Evolutionary conservation across 1,140 invertebrate species (phyloP), one percentile per base, ranked within the genome.

Genomic region (Brachionus rubens): DNA sequence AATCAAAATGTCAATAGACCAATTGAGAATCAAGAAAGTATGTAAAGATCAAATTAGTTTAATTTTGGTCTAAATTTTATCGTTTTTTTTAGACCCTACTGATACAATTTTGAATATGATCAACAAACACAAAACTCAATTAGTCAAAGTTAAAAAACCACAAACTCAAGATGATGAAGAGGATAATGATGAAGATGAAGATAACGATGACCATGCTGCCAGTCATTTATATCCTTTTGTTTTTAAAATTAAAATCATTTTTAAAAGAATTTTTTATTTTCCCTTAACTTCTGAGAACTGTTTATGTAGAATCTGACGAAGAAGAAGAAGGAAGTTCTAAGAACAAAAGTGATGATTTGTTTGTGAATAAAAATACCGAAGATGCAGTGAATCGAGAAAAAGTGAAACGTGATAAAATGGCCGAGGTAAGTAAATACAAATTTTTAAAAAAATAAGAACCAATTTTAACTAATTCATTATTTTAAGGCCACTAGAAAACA

Each of bases 281-380:
- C 6, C 40, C 36, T 65, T 65, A 43, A 43, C 40, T 43, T 24
- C 21, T 5, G 9, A 16, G 10, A 9, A 65, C 59, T 65, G 59
- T 43, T 65, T 65, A 65, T 65, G 59, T 24, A 26, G 59, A 65
- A 65, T 65, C 59, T 65, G 59, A 65, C 43, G 59, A 65, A 41
- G 40, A 65, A 4, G 21, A 41, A 41, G 36, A 43, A 65, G 40
- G 16, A 24, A 43, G 16, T n/a, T 3, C 6, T 65, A 46, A 46
- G 14, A 19, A 65, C 7, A 41, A n/a, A n/a, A n/a, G n/a, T n/a
- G n/a, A 10, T 7, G 59, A 28, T 24, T 43, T 65, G 21, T 65
- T 65, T 65, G 59, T 28, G 3, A 65, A 65, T 26, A 65, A 65
- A 65, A 65, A 65, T 41, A 0, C 59, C 26, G 40, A 41, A 12